Conservation (phyloP, 2,113 vertebrate genomes). For the Circaetus cinerascens region DNA sequence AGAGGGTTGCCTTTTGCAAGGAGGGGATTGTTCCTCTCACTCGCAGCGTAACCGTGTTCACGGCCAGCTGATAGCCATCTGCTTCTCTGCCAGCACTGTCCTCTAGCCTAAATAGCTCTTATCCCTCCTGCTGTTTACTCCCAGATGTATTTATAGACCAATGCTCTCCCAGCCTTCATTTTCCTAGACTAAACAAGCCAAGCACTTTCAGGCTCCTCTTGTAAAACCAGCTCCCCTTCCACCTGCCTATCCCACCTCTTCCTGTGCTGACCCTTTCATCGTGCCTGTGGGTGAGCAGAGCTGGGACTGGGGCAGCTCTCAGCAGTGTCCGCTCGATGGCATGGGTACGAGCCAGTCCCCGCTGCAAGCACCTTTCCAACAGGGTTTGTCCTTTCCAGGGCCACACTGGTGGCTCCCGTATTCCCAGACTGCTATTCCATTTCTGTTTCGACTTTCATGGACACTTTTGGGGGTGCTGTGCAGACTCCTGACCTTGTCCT, state of each 20-base stretch:
- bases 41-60: background rate
- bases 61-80: constrained; percentile 57
- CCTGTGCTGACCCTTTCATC: accelerated
- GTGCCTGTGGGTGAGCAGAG: background rate
- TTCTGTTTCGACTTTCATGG: background rate
- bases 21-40: background rate
- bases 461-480: background rate
- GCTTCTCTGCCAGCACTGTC: constrained; percentile 36
- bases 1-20: background rate
- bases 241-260: background rate
- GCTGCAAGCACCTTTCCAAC: background rate
- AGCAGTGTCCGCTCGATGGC: accelerated
- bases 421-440: background rate
- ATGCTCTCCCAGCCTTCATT: background rate
- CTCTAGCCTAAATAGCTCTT: constrained; percentile 49
- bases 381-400: background rate
- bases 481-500: background rate
- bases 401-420: accelerated
- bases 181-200: constrained; percentile 62
- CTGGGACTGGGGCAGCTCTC: background rate
- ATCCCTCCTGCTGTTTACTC: constrained; percentile 49
- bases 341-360: accelerated
- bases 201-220: background rate
- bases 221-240: background rate
- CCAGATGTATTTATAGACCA: constrained; percentile 58